Evolutionary conservation across 2,888 invertebrate genomes (phyloP).

Genomic region (Ellobium chinense): DNA sequence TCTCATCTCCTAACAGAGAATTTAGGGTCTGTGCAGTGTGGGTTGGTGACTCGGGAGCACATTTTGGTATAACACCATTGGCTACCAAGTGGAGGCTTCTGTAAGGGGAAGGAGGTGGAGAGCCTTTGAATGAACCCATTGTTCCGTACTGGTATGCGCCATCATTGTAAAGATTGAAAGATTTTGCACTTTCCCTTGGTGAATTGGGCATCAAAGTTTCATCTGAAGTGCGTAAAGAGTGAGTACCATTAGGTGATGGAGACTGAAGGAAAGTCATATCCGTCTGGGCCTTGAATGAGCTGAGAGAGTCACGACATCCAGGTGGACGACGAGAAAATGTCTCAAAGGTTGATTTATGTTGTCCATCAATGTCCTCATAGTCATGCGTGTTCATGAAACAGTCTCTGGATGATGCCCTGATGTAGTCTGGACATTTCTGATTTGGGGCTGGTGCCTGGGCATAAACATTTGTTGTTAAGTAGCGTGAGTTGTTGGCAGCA

Average conservation of each 20-base stretch:
- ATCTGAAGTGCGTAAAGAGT: constrained; percentile 53
- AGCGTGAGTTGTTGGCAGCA: constrained; percentile 56
- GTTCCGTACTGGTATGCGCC: constrained; percentile 50
- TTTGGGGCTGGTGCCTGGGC: constrained; percentile 58
- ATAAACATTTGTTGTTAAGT: constrained; percentile 65
- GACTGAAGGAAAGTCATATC: constrained; percentile 52
- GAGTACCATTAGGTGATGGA: constrained; percentile 50
- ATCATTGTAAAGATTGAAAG: constrained; percentile 49
- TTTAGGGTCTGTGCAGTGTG: constrained; percentile 46
- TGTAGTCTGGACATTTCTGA: constrained; percentile 56
- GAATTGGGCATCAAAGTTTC: constrained; percentile 54
- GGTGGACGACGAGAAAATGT: constrained; percentile 51
- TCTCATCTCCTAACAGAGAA: constrained; percentile 49
- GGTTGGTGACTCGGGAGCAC: constrained; percentile 52
- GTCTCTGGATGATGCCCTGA: constrained; percentile 53
- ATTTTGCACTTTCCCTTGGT: constrained; percentile 51
- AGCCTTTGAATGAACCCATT: constrained; percentile 52
- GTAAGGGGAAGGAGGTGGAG: constrained; percentile 47
- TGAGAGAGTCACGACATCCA: constrained; percentile 52
- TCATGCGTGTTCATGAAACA: constrained; percentile 67
- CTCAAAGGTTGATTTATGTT: constrained; percentile 52
- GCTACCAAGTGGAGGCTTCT: constrained; percentile 42
- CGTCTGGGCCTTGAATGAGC: constrained; percentile 53
- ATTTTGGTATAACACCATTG: constrained; percentile 15
- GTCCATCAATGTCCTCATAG: constrained; percentile 65